Conservation (phyloP, 2,797 vertebrate genomes). For the Coregonus sp. region DNA sequence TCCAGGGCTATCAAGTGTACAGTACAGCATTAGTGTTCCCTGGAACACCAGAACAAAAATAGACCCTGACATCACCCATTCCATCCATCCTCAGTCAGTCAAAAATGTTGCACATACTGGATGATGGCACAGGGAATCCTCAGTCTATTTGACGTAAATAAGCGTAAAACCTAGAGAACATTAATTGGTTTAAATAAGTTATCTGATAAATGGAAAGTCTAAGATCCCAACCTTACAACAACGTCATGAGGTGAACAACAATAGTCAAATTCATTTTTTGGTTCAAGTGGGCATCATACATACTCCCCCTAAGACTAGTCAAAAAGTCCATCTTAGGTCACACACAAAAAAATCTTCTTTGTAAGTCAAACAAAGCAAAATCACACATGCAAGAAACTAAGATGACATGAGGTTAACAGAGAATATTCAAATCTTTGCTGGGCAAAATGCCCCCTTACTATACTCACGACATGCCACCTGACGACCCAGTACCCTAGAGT, state of each 20-base stretch:
- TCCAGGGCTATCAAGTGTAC: constrained; percentile 50
- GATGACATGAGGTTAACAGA: not conserved
- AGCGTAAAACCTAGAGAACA: not conserved
- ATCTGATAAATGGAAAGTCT: not conserved
- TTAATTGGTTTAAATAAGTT: not conserved
- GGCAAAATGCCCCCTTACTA: not conserved
- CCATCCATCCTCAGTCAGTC: constrained; percentile 53
- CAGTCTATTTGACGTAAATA: constrained; percentile 22
- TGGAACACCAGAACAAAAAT: constrained; percentile 68
- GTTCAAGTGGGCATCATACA: not conserved
- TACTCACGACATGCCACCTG: constrained; percentile 51
- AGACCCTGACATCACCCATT: constrained; percentile 72
- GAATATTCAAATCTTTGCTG: not conserved
- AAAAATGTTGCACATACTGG: constrained; percentile 52
- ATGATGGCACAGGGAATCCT: constrained; percentile 27
- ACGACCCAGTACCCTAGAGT: not conserved
- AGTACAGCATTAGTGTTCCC: constrained; percentile 42
- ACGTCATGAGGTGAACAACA: too few relatives aligned
- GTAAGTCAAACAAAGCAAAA: not conserved
- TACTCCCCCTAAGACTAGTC: not conserved
- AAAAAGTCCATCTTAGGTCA: not conserved
- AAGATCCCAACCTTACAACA: not conserved
- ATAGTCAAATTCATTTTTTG: too few relatives aligned
- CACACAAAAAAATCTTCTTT: not conserved
- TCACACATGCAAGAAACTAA: not conserved